Base-by-base conservation (phyloP, 2,113 vertebrate genomes). In the Oreotrochilus melanogaster region DNA sequence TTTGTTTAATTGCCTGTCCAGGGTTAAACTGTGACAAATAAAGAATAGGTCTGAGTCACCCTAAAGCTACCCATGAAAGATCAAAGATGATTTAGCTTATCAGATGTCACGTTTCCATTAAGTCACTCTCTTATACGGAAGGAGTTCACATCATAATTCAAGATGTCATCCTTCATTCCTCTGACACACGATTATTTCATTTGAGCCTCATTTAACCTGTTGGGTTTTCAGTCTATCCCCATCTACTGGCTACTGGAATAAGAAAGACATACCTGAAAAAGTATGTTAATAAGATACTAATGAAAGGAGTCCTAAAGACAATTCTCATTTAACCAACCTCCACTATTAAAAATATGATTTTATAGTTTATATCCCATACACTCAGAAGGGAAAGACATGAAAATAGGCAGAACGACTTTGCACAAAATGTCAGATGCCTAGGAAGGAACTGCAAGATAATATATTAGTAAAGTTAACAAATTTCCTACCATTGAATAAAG, bases 111-210 rank as follows among this genome's bases (percentile, higher is more conserved):
- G 73, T 94, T 97, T 94, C 51, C 70, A 61, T 94, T 88, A 97
- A 91, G 81, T 94, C 78, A 95, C 28, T 94, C 61, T 85, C 47
- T 89, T 60, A 82, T 51, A 87, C 43, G 94, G 78, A 95, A 86
- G 91, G 62, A 92, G 53, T 89, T 97, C 88, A 95, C 66, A 83
- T 86, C 92, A 73, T 84, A 97, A 96, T 95, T 96, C 88, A 95
- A 93, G 86, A 81, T 30, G 47, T 84, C 67, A 95, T 80, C 53
- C 65, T 96, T 97, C 91, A 94, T 92, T 97, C 86, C 84, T 96
- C 89, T 91, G 93, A 73, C 33, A 88, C 33, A 88, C 33, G 23
- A 96, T 95, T 94, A 89, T 91, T 96, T 93, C n/a, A 53, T 93
- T 73, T 81, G 13, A 78, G 83, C 27, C 81, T 93, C 78, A 86